Base-by-base conservation (phyloP, 2,113 vertebrate genomes). In the Sitta europaea region DNA sequence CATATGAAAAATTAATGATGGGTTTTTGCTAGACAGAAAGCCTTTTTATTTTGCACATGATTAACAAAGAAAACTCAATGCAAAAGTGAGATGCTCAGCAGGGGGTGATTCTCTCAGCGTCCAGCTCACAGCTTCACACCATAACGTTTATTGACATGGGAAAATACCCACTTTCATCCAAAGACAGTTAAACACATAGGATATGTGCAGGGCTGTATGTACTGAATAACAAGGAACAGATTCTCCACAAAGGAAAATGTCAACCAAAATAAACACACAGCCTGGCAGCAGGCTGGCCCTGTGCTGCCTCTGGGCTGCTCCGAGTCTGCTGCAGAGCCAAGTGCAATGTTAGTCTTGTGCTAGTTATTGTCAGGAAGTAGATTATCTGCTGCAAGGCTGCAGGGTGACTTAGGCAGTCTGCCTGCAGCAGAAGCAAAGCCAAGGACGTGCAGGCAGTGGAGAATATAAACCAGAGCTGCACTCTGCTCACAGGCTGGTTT, bases 1-100 rank as follows among this genome's bases (percentile, higher is more conserved):
- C 71, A 77, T 96, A 97, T 95, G 94, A 97, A 98, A 98, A 98
- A 98, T 97, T 97, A 97, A 98, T 96, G 86, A 91, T 70, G 86
- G 51, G 66, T 21, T 96, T 97, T 97, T 96, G 94, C 84, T 97
- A 86, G 79, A 96, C 94, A 97, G 96, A 97, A 97, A 97, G 87
- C 67, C 59, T 62, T 73, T 95, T 95, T 93, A 91, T 97, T 97
- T 95, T 92, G 94, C 54, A 93, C 90, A 55, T 71, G 97, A 94
- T 94, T 95, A 97, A 98, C 97, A 97, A 97, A 98, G 97, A 93
- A 95, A 92, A 74, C 81, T 94, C 47, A 12, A 31, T 45, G 90
- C 86, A 82, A 68, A 95, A 94, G 87, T 62, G 86, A 96, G 94
- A 74, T 71, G 50, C 88, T 43, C 95, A 50, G 94, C 51, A 43